Base-by-base conservation (phyloP, 2,113 vertebrate species). In the Oryzias melastigma region DNA sequence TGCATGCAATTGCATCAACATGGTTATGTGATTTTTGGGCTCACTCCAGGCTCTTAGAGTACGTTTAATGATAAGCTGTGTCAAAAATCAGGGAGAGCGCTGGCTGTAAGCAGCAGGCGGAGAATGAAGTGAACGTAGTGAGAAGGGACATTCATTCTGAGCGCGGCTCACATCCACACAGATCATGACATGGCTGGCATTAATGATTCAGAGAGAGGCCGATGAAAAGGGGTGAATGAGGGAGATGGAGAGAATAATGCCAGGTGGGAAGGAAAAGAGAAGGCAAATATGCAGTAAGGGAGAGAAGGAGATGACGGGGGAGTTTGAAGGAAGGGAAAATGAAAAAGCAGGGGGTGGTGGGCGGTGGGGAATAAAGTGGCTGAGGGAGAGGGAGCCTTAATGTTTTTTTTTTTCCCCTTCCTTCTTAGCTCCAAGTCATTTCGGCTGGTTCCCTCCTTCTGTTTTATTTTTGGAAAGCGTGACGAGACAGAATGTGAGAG, bases 161-260 rank as follows among this genome's bases (percentile, higher is more conserved):
- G 80, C 56, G 52, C 77, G 66, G 69, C 81, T 85, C 87, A 78
- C 87, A 87, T 88, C 77, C 81, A 84, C 73, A 82, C 77, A 58
- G 79, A 85, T 87, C 85, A 87, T 87, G 83, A 85, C 87, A 85
- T 74, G 85, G 83, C 85, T 82, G 66, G 64, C 87, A 83, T 85
- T 81, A 85, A 89, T 80, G 83, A 86, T 86, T 86, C 81, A 82
- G 71, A 71, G 58, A 53, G 43, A 73, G 77, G 58, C 45, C 58
- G 60, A 78, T 78, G 63, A 80, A 78, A 87, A 68, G 74, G 22
- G 69, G 54, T 14, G 56, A 82, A 81, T 50, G 59, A 59, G 76
- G 65, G 44, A 76, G 75, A 74, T 40, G 17, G 71, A 68, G 49
- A 58, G 61, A 75, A 58, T 62, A 54, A 73, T 63, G 70, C 82